A percentile compares a stretch with the other conserved stretches of the same genome.
Evolutionary conservation across 2,797 vertebrate genomes (phyloP).

Genomic region (Erethizon dorsatum): DNA sequence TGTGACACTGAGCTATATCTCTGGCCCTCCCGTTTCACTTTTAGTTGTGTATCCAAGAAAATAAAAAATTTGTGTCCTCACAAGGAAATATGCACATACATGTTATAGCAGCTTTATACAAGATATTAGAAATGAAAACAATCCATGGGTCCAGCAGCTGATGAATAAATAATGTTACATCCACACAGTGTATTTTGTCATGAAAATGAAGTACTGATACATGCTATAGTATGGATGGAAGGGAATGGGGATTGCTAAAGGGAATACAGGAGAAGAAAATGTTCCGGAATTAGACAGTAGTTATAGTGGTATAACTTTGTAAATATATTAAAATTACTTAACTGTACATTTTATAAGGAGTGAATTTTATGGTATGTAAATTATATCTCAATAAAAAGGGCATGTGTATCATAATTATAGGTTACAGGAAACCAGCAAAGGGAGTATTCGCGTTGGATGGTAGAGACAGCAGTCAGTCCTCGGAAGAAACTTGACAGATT

Average conservation of each 20-base stretch:
- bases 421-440: conserved; percentile 35
- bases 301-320: neutral
- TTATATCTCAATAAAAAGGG: conserved; percentile 59
- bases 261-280: neutral
- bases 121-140: conserved; percentile 11
- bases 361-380: conserved; percentile 39
- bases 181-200: neutral
- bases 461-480: conserved; percentile 38
- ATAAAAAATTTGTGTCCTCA: conserved; percentile 16
- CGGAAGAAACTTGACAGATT: conserved; percentile 39
- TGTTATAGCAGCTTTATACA: neutral
- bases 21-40: neutral
- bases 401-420: conserved; percentile 53
- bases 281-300: conserved; percentile 37
- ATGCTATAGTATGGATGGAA: neutral
- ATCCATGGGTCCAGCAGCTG: neutral
- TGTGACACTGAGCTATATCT: no score
- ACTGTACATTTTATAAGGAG: conserved; percentile 14
- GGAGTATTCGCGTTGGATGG: conserved; percentile 47
- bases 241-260: neutral
- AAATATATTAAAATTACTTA: conserved; percentile 28
- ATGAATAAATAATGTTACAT: neutral
- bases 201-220: conserved; percentile 15
- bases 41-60: neutral
- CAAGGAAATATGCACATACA: neutral